Evolutionary conservation across 2,888 invertebrate genomes (phyloP).

Genomic region (Pammene fasciana): DNA sequence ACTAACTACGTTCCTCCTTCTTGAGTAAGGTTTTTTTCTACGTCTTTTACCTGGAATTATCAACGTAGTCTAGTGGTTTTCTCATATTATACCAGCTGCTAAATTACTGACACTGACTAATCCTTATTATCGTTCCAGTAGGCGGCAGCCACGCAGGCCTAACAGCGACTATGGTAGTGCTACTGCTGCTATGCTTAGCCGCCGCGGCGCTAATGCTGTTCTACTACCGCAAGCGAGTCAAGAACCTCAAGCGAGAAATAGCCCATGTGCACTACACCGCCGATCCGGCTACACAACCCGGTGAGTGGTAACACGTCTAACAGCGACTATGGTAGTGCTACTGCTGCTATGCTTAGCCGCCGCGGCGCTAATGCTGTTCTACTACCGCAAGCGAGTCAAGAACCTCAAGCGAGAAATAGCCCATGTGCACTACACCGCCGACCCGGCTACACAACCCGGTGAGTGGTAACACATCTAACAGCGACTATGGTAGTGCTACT

Average conservation of each 20-base stretch:
- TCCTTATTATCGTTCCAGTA: conserved; percentile 43
- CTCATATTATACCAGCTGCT: no score
- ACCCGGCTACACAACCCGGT: conserved; percentile 87
- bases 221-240: conserved; percentile 91
- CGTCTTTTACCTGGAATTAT: no score
- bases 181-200: conserved; percentile 84
- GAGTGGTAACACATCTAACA: no score
- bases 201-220: conserved; percentile 86
- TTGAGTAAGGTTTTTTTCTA: no score
- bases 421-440: conserved; percentile 93
- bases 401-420: conserved; percentile 94
- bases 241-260: conserved; percentile 92
- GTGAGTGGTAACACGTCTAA: conserved; percentile 80
- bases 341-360: conserved; percentile 85
- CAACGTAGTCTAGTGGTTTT: no score
- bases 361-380: conserved; percentile 86
- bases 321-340: conserved; percentile 85
- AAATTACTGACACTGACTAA: no score
- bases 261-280: conserved; percentile 94
- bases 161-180: conserved; percentile 85
- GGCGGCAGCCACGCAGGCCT: conserved; percentile 78
- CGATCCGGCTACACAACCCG: conserved; percentile 87
- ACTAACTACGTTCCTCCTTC: no score
- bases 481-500: conserved; percentile 85
- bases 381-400: conserved; percentile 91